Evolutionary conservation across 1,140 invertebrate genomes (phyloP).

Genomic region (Pseudomyrmex cubaensis): DNA sequence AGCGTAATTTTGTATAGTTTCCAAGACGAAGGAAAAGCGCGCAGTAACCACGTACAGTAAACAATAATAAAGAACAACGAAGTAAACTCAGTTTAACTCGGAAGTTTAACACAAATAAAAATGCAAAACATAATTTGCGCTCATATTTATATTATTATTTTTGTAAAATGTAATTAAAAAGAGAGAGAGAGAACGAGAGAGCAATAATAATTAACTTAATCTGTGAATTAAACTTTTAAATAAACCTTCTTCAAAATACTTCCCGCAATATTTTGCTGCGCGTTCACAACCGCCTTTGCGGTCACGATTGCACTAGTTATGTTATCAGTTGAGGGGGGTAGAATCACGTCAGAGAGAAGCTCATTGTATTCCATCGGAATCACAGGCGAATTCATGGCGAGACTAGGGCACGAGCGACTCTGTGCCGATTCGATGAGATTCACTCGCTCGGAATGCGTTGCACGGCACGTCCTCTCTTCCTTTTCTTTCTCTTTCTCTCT

Average conservation of each 20-base stretch:
- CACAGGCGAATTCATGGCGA: conserved; percentile 45
- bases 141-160: too few relatives aligned
- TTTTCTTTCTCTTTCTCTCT: too few relatives aligned
- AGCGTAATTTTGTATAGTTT: conserved; percentile 52
- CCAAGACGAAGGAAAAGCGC: conserved; percentile 14
- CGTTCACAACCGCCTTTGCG: not conserved
- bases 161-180: not conserved
- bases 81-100: not conserved
- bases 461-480: conserved; percentile 23
- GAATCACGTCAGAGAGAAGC: conserved; percentile 1
- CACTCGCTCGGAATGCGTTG: conserved; percentile 41
- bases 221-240: not conserved
- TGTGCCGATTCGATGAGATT: conserved; percentile 60
- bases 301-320: conserved; percentile 19
- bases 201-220: not conserved
- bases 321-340: not conserved
- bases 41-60: not conserved
- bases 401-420: conserved; percentile 31
- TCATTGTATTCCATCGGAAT: conserved; percentile 53
- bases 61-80: conserved; percentile 17
- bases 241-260: not conserved
- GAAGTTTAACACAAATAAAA: too few relatives aligned
- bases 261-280: not conserved
- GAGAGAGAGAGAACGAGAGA: not conserved
- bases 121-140: too few relatives aligned